phyloP scores from a whole-genome alignment of 2,113 vertebrate genomes.

The Oxyruncus cristatus region DNA sequence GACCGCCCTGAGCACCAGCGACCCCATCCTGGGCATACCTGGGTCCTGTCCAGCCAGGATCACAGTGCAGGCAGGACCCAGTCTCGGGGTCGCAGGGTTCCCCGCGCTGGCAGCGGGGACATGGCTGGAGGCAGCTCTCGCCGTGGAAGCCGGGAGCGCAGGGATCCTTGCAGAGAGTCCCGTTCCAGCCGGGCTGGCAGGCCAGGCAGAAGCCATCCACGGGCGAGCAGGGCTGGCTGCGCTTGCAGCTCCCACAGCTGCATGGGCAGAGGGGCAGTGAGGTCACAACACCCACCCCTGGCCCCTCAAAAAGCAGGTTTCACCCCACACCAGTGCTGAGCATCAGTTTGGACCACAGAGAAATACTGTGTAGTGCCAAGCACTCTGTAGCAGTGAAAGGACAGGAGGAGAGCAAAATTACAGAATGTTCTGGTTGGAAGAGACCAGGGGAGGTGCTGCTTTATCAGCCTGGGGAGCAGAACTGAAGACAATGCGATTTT shows the following conservation, averaged over 20 bases:
- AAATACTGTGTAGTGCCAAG: rapidly evolving
- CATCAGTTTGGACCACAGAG: rapidly evolving
- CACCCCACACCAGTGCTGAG: neutral
- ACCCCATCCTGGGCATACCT: slow-evolving; percentile 69
- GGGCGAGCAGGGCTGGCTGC: slow-evolving; percentile 73
- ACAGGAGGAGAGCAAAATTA: neutral
- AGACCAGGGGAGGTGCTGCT: neutral
- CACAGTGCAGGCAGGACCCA: slow-evolving; percentile 81
- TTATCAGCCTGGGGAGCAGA: rapidly evolving
- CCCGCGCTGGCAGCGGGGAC: slow-evolving; percentile 78
- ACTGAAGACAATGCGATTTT: rapidly evolving
- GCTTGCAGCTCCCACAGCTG: slow-evolving; percentile 88
- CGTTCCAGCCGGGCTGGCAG: slow-evolving; percentile 88
- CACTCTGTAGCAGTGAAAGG: rapidly evolving
- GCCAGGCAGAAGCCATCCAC: slow-evolving; percentile 82
- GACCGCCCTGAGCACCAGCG: rapidly evolving
- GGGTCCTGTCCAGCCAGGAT: slow-evolving; percentile 83
- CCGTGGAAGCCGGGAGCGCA: slow-evolving; percentile 82
- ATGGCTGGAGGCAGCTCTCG: slow-evolving; percentile 76
- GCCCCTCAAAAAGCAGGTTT: neutral
- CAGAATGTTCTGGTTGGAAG: neutral
- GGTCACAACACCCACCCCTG: too few relatives aligned
- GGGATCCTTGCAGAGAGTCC: slow-evolving; percentile 79
- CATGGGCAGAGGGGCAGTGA: neutral
- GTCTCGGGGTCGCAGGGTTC: slow-evolving; percentile 80